phyloP scores from a whole-genome alignment of 1,140 invertebrate genomes.

The Polypedilum pembai region DNA sequence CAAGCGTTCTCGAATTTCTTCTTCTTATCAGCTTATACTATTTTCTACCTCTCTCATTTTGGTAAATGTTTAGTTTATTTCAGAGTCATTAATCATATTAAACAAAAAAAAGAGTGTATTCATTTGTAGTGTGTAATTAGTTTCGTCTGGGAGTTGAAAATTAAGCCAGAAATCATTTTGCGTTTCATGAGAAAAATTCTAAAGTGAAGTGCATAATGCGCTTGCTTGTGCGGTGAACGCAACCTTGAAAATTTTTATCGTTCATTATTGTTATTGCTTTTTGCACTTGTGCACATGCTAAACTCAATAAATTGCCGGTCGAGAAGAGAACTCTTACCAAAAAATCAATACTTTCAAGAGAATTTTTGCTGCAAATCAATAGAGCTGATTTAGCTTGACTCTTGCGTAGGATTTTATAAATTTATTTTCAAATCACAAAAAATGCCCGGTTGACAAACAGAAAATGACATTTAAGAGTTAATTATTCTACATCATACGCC shows the following conservation, averaged over 20 bases:
- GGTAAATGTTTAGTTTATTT: background rate
- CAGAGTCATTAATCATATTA: background rate
- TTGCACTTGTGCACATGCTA: too few species aligned
- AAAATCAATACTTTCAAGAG: background rate
- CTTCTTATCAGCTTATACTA: too few species aligned
- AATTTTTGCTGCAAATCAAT: background rate
- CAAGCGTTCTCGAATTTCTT: too few species aligned
- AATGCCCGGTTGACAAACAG: background rate
- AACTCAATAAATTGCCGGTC: too few species aligned
- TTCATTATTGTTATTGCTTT: too few species aligned
- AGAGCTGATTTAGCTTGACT: too few species aligned
- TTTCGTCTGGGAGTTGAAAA: background rate
- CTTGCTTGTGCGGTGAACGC: conserved; percentile 2
- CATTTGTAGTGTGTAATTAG: background rate
- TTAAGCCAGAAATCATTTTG: background rate
- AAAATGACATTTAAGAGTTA: conserved; percentile 11
- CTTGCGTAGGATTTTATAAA: too few species aligned
- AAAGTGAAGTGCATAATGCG: background rate
- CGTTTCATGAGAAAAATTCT: background rate
- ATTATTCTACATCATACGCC: background rate
- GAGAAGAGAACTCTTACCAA: too few species aligned
- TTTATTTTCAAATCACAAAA: background rate
- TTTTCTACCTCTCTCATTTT: too few species aligned
- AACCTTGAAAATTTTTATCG: background rate
- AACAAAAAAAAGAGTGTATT: background rate